These are phyloP conservation scores for Parelbella ahira DNA, from an alignment of 2,888 invertebrate genomes.

Conservation along the genomic window DNA sequence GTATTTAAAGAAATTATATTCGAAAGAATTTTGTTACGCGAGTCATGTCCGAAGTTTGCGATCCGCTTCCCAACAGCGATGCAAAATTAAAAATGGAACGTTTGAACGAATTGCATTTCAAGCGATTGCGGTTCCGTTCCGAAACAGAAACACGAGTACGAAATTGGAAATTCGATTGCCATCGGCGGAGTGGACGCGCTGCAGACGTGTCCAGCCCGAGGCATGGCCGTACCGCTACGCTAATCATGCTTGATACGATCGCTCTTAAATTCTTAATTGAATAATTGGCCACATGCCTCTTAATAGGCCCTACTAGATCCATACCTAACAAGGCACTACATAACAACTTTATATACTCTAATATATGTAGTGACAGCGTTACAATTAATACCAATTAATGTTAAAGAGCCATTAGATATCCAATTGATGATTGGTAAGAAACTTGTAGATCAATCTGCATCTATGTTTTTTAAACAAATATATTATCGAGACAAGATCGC, in stretches of 20 bases:
- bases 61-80: constrained; percentile 9
- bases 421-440: too few species aligned
- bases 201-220: constrained; percentile 30
- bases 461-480: too few species aligned
- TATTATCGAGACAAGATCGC: too few species aligned
- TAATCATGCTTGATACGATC: constrained; percentile 20
- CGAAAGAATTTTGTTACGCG: not conserved
- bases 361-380: too few species aligned
- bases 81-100: constrained; percentile 24
- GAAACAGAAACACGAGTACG: constrained; percentile 28
- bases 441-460: too few species aligned
- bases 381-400: too few species aligned
- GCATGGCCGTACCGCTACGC: too few species aligned
- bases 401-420: too few species aligned
- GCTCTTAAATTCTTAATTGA: constrained; percentile 6
- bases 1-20: not conserved
- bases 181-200: constrained; percentile 29
- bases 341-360: not conserved
- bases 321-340: too few species aligned
- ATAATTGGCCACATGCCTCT: not conserved
- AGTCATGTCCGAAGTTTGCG: constrained; percentile 1
- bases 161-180: constrained; percentile 36
- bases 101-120: constrained; percentile 20
- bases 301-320: too few species aligned
- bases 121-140: constrained; percentile 30